Evolutionary conservation across 2,888 invertebrate genomes (phyloP), one percentile per base, ranked within the genome.

Genomic region (Agrotis puta): DNA sequence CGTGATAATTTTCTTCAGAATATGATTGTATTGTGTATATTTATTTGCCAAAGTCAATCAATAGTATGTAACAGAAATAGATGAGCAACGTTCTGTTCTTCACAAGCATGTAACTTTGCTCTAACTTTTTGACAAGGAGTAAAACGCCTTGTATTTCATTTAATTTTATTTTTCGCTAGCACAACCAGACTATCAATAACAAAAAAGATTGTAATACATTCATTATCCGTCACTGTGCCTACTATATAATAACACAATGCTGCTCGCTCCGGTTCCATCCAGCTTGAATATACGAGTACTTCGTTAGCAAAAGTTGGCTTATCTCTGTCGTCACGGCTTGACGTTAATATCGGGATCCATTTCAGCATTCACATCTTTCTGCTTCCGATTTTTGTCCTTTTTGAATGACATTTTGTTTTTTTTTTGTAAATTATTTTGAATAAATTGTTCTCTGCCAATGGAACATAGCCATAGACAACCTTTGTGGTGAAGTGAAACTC

Each of bases 251-350:
- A 70, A 75, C 77, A 83, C 84, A 77, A 85, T 82, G 75, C 69
- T 76, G 77, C 68, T 64, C 77, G 74, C 83, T 80, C 77, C 81
- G 67, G 70, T 66, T 58, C 66, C 22, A 63, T 14, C 50, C 54
- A 51, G 67, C 53, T 72, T 79, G 70, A 77, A 74, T 77, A 74
- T 80, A n/a, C n/a, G n/a, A n/a, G n/a, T n/a, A 72, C 72, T 56
- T 74, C 67, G 84, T 75, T 82, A 71, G 86, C 64, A 79, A 87
- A 88, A 88, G 87, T 89, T 88, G 77, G 85, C 85, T 89, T 89
- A 89, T 89, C 88, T 85, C 51, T 74, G 78, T 73, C 82, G 79
- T 77, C 72, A 77, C 67, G 74, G 79, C 78, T 87, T 84, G 59
- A 82, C 77, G 83, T 56, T 72, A 48, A 64, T 70, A 77, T 77